Percentiles rank a stretch among this genome's conserved stretches.
phyloP scores from a whole-genome alignment of 2,888 invertebrate genomes.

The Geotrupes spiniger region DNA sequence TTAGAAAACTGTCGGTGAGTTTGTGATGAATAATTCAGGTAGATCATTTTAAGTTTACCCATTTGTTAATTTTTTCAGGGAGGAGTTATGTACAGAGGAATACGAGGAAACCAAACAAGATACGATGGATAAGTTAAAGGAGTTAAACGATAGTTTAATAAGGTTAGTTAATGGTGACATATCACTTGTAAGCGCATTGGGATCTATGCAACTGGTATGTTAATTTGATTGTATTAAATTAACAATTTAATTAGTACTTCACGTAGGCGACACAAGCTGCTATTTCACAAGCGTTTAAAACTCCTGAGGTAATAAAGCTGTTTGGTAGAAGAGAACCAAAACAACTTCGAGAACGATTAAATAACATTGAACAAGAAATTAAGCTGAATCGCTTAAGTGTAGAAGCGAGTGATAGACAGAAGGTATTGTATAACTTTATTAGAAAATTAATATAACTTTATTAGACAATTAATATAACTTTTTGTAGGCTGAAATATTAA shows the following conservation, averaged over 20 bases:
- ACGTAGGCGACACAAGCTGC: conserved; percentile 68
- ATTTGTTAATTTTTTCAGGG: conserved; percentile 47
- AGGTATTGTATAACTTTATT: conserved; percentile 37
- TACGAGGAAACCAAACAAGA: conserved; percentile 68
- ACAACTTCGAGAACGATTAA: conserved; percentile 59
- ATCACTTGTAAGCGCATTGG: conserved; percentile 63
- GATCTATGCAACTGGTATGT: conserved; percentile 63
- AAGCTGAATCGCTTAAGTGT: conserved; percentile 59
- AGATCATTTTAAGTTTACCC: background rate
- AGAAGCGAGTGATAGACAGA: conserved; percentile 54
- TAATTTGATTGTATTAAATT: background rate
- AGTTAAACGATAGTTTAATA: conserved; percentile 62
- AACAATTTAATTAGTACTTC: background rate
- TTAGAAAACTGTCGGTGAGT: conserved; percentile 65
- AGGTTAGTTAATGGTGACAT: conserved; percentile 66
- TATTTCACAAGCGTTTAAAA: conserved; percentile 70
- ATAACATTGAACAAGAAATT: conserved; percentile 58
- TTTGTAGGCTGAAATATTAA: conserved; percentile 52
- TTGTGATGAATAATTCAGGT: background rate
- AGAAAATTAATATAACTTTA: background rate
- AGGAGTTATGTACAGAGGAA: conserved; percentile 61
- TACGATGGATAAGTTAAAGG: conserved; percentile 68
- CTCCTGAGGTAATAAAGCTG: conserved; percentile 69
- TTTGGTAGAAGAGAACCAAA: conserved; percentile 70
- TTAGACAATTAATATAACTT: conserved; percentile 16